Base-by-base conservation (phyloP, 2,797 vertebrate genomes). In the Aphelocoma californica region DNA sequence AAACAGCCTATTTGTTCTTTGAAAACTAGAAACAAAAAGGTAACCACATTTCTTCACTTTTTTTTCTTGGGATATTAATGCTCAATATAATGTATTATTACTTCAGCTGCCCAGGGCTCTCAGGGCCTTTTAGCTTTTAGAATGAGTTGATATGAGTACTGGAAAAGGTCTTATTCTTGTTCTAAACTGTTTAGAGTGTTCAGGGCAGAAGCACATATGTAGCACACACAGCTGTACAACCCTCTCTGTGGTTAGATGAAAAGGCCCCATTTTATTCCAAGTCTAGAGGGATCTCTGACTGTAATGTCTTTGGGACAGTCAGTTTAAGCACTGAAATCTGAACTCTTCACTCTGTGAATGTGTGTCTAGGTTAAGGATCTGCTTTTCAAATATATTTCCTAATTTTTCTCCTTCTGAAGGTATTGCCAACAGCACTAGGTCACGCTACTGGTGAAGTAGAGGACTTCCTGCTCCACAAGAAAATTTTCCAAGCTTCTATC, bases 121-220 rank as follows among this genome's bases (percentile, higher is more conserved):
- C 15, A 47, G 42, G 61, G 10, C 31, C 40, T 47, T 71, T 83
- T 56, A 72, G 12, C 25, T 56, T 51, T 18, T 8, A 38, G 26
- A 67, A 73, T 69, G 32, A 28, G 23, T 51, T 71, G 24, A 50
- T 51, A 25, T 20, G 15, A 14, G 12, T 71, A 53, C 21, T 42
- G 58, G 34, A 45, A 65, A 28, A 56, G 8, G 10, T 48, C 32
- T 72, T 72, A 40, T 40, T 56, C 14, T 83, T 77, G 56, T 25
- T 42, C 38, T 70, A 67, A 86, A 42, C 5, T 3, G 2, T 16
- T 18, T 15, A 26, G 60, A 73, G 10, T 6, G 8, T 26, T 71
- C 48, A 74, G 65, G 0, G 1, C 0, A 13, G 61, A 83, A 66
- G 28, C 28, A 38, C 6, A 6, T 24, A 34, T 0, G 0, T 25